Conservation (phyloP, 2,888 invertebrate species). For the Tolmerus cingulatus region DNA sequence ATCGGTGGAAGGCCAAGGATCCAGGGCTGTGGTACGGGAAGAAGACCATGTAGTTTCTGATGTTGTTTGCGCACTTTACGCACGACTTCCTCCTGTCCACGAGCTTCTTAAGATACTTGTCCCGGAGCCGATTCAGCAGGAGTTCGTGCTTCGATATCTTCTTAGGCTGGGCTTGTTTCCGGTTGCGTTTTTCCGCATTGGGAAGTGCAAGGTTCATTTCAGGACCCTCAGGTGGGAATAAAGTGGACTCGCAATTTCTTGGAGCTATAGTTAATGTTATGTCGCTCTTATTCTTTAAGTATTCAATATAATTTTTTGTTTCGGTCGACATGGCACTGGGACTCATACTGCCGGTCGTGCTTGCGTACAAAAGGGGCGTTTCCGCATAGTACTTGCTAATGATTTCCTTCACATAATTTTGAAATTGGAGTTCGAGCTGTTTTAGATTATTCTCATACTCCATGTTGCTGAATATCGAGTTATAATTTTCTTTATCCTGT, state of each 20-base stretch:
- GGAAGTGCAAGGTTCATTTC: slow-evolving; percentile 40
- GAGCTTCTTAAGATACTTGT: slow-evolving; percentile 62
- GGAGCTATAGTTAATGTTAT: slow-evolving; percentile 62
- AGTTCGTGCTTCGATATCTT: slow-evolving; percentile 58
- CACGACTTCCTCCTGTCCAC: slow-evolving; percentile 60
- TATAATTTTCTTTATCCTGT: slow-evolving; percentile 53
- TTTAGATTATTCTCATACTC: slow-evolving; percentile 61
- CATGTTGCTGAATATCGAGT: slow-evolving; percentile 60
- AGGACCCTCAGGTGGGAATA: background rate
- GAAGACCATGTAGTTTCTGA: slow-evolving; percentile 13
- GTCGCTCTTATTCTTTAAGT: slow-evolving; percentile 62
- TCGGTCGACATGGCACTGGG: slow-evolving; percentile 53
- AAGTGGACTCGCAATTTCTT: slow-evolving; percentile 49
- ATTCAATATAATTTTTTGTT: slow-evolving; percentile 62
- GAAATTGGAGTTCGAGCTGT: slow-evolving; percentile 62
- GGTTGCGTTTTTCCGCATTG: slow-evolving; percentile 49
- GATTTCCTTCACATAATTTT: slow-evolving; percentile 63
- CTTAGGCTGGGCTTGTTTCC: slow-evolving; percentile 66
- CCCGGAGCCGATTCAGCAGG: slow-evolving; percentile 59
- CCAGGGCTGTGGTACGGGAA: slow-evolving; percentile 65
- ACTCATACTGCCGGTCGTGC: slow-evolving; percentile 50
- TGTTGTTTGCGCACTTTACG: slow-evolving; percentile 53
- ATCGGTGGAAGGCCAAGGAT: slow-evolving; percentile 65
- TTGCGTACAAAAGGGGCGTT: slow-evolving; percentile 58
- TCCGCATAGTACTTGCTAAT: slow-evolving; percentile 63